Conservation (phyloP, 2,888 invertebrate species). For the Beris chalybata region DNA sequence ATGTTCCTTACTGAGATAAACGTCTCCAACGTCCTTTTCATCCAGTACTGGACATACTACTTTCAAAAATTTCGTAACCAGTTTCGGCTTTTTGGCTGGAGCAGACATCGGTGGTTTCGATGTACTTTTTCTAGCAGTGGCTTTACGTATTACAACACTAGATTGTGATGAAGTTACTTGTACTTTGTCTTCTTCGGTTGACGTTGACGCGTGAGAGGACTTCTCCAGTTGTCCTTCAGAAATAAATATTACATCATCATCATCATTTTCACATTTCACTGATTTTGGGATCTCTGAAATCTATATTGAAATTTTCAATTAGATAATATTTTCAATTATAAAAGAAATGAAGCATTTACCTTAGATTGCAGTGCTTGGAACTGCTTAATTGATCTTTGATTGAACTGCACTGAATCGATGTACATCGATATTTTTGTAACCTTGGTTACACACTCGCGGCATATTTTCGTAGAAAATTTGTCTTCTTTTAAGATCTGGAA, state of each 20-base stretch:
- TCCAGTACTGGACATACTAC: too few species aligned
- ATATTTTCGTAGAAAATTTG: constrained; percentile 22
- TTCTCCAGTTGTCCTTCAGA: too few species aligned
- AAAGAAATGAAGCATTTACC: not conserved
- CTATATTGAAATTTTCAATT: not conserved
- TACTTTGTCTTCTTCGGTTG: too few species aligned
- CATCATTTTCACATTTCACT: constrained; percentile 13
- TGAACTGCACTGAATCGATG: not conserved
- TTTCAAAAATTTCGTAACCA: too few species aligned
- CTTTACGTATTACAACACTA: not conserved
- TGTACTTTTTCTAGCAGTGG: constrained; percentile 2
- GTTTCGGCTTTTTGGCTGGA: not conserved
- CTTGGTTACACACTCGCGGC: constrained; percentile 19
- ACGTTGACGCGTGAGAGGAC: too few species aligned
- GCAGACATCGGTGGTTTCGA: not conserved
- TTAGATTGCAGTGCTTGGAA: not conserved
- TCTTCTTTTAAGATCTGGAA: constrained; percentile 17
- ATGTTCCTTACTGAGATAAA: too few species aligned
- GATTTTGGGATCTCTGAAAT: not conserved
- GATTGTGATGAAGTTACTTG: too few species aligned
- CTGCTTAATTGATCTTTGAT: constrained; percentile 17
- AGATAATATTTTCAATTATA: too few species aligned
- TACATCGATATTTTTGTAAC: constrained; percentile 6
- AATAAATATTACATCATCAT: constrained; percentile 19
- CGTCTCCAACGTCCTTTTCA: too few species aligned